Evolutionary conservation across 2,888 invertebrate genomes (phyloP), one percentile per base, ranked within the genome.

Genomic region (Sisyra terminalis): DNA sequence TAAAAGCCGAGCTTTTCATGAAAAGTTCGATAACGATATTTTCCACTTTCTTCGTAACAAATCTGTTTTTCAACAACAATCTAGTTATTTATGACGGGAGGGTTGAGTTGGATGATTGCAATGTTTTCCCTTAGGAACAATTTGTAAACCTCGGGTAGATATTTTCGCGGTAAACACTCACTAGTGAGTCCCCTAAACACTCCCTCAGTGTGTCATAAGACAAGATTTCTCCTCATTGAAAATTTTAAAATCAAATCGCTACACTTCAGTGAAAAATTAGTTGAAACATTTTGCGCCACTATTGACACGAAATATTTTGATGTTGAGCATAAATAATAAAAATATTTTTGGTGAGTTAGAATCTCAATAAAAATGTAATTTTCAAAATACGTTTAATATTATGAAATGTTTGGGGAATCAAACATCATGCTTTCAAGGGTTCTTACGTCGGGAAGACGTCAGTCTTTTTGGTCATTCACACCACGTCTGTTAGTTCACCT

Each of bases 251-350:
- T 15, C 37, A 10, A 18, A 15, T 42, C 16, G 24, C n/a, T n/a
- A n/a, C n/a, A n/a, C n/a, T n/a, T n/a, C 13, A 18, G 13, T 9
- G n/a, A 35, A n/a, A 30, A 16, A 18, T 32, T 11, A 13, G 11
- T 29, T 57, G 55, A 57, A 57, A 60, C 60, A 60, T 24, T 3
- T 24, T 7, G 3, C 24, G 7, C 3, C 7, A 5, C 7, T 24
- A 5, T 24, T 24, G 3, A 3, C 24, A 24, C 3, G 24, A 5
- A 24, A 3, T 24, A 24, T 24, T 24, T 24, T 5, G 24, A 24
- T 24, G 24, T 24, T 24, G 24, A 24, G 24, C 24, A 24, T 24
- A 24, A 24, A 24, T 24, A 3, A 24, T 24, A 24, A 24, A 24
- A 24, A 24, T 24, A 24, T 24, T 24, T 24, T 24, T 24, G 24